A percentile compares a stretch with the other conserved stretches of the same genome.
These are phyloP conservation scores for Spea hammondii DNA, from an alignment of 2,797 vertebrate genomes.

Conservation along the genomic window DNA sequence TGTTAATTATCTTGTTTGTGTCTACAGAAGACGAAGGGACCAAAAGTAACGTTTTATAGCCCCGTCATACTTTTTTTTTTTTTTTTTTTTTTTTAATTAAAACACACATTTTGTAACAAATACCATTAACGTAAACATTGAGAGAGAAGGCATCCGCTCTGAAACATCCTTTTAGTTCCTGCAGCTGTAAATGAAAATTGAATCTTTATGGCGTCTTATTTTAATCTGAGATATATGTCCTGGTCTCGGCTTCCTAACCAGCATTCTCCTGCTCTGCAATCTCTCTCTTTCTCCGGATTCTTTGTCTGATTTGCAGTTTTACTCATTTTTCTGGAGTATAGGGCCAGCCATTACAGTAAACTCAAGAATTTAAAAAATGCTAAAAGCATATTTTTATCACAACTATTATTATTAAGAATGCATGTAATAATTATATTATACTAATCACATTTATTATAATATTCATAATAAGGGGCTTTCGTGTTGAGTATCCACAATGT, in stretches of 20 bases:
- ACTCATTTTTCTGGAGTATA: background rate
- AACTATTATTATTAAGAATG: too few species aligned
- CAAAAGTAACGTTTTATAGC: background rate
- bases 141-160: background rate
- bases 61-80: background rate
- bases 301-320: conserved; percentile 4
- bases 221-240: conserved; percentile 38
- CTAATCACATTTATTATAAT: too few species aligned
- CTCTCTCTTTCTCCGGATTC: conserved; percentile 6
- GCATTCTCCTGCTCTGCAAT: conserved; percentile 20
- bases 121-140: background rate
- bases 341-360: background rate
- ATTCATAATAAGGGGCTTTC: too few species aligned
- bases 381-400: too few species aligned
- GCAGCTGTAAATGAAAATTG: conserved; percentile 25
- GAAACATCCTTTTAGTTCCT: conserved; percentile 1
- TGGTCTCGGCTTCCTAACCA: conserved; percentile 17
- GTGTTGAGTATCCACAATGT: too few species aligned
- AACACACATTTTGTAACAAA: background rate
- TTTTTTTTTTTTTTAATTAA: background rate
- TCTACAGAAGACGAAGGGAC: background rate
- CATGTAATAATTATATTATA: too few species aligned
- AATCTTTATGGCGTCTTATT: conserved; percentile 35
- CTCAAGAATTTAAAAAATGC: background rate
- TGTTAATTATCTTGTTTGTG: background rate